A percentile compares a stretch with the other conserved stretches of the same genome.
Evolutionary conservation across 2,113 vertebrate species (phyloP).

Genomic region (Columba janthina): DNA sequence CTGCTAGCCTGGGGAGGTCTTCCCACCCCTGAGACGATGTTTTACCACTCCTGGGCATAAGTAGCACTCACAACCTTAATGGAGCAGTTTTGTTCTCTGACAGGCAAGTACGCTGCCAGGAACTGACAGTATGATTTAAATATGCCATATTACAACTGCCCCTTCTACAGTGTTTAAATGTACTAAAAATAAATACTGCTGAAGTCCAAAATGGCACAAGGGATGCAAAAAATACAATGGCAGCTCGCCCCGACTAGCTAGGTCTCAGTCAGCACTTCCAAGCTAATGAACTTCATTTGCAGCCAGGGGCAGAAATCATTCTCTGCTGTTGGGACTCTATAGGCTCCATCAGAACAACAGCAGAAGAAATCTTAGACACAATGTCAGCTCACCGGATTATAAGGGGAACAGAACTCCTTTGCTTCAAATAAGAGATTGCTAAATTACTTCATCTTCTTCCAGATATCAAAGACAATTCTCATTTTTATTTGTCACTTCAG

Average conservation of each 20-base stretch:
- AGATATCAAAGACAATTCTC: background rate
- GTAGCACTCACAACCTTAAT: constrained; percentile 41
- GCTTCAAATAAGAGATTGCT: background rate
- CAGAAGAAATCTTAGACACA: background rate
- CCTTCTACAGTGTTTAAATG: constrained; percentile 37
- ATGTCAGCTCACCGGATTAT: background rate
- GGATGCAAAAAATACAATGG: constrained; percentile 19
- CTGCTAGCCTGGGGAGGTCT: constrained; percentile 14
- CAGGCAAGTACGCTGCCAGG: constrained; percentile 36
- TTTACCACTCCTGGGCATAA: constrained; percentile 21
- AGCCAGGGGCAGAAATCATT: background rate
- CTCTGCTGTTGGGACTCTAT: background rate
- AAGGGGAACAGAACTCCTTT: background rate
- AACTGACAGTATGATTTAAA: constrained; percentile 62
- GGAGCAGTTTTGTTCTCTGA: constrained; percentile 11
- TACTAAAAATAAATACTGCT: constrained; percentile 63
- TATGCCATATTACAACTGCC: constrained; percentile 52
- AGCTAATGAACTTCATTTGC: constrained; percentile 23
- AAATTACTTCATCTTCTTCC: background rate
- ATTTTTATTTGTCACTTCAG: background rate
- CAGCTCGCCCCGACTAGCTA: background rate
- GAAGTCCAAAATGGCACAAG: constrained; percentile 31
- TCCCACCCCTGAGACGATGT: constrained; percentile 39
- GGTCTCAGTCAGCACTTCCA: constrained; percentile 6
- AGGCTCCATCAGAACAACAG: background rate